These are phyloP conservation scores for Asbolus verrucosus DNA, from an alignment of 1,140 invertebrate species.

Conservation along the genomic window DNA sequence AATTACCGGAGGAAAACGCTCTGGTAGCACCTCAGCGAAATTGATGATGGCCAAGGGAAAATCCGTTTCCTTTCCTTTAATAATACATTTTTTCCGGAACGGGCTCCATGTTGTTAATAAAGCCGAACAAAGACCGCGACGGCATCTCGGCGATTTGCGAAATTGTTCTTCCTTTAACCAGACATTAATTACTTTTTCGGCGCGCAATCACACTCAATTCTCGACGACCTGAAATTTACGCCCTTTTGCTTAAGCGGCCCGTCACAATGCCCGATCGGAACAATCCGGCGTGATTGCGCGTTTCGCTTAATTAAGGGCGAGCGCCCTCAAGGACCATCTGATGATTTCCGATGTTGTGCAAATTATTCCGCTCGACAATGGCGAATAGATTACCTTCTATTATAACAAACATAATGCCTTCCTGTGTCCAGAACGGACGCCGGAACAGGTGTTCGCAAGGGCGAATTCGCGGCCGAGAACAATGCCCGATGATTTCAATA, in stretches of 20 bases:
- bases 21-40: background rate
- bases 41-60: conserved; percentile 14
- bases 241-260: too few relatives aligned
- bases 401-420: conserved; percentile 7
- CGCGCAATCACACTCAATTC: too few relatives aligned
- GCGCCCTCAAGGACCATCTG: too few relatives aligned
- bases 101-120: background rate
- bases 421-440: conserved; percentile 3
- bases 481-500: conserved; percentile 35
- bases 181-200: background rate
- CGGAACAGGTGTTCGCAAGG: conserved; percentile 30
- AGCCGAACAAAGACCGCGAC: background rate
- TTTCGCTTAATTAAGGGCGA: too few relatives aligned
- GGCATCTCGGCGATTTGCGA: background rate
- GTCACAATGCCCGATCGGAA: too few relatives aligned
- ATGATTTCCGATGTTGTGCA: background rate
- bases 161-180: background rate
- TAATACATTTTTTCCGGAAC: conserved; percentile 7
- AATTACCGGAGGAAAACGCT: conserved; percentile 5
- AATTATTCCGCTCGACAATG: background rate
- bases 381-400: conserved; percentile 5
- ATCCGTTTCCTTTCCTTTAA: conserved; percentile 11
- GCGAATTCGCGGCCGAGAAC: conserved; percentile 21
- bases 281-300: too few relatives aligned
- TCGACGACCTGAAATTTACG: too few relatives aligned